Evolutionary conservation across 2,113 vertebrate genomes (phyloP), one percentile per base, ranked within the genome.

Genomic region (Erpornis zantholeuca): DNA sequence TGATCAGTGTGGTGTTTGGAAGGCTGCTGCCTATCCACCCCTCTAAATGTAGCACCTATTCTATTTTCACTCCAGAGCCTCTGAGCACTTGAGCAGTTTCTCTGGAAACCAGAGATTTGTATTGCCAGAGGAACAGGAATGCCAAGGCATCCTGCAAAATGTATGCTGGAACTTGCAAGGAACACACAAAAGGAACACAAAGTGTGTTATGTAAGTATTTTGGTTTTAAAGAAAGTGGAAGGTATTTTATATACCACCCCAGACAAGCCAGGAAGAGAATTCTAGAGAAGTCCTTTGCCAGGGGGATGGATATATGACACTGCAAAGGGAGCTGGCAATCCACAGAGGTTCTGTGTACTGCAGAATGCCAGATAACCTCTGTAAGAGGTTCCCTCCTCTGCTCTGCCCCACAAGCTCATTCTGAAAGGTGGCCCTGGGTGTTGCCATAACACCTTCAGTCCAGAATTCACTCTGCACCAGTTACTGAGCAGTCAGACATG

Each of bases 11-110:
- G 60, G 64, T 71, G 91, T 75, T 42, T 78, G 69, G 72, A 83
- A 94, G 14, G 29, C 86, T 86, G 94, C 80, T 94, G 52, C 38
- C 81, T 78, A 84, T 44, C 83, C 83, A 59, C 52, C 42, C 63
- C 95, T 83, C 72, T 33, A 52, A 47, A 65, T 28, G 69, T 16
- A 82, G 73, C 90, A 81, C 15, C 61, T 87, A 28, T 63, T 59
- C 90, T 95, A 92, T 93, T 96, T 93, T 82, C 89, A 83, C 82
- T 95, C 79, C 88, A 94, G 81, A 87, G 81, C 15, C 36, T 27
- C 87, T 52, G 17, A 86, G 84, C 81, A 40, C 75, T 95, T 29
- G 4, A 95, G 81, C 89, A 87, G 95, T 92, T 96, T 90, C 96
- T 96, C 93, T 94, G 93, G 94, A 96, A 95, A 96, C 94, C 88